Conservation (phyloP, 1,140 invertebrate genomes). For the Halictus rubicundus region DNA sequence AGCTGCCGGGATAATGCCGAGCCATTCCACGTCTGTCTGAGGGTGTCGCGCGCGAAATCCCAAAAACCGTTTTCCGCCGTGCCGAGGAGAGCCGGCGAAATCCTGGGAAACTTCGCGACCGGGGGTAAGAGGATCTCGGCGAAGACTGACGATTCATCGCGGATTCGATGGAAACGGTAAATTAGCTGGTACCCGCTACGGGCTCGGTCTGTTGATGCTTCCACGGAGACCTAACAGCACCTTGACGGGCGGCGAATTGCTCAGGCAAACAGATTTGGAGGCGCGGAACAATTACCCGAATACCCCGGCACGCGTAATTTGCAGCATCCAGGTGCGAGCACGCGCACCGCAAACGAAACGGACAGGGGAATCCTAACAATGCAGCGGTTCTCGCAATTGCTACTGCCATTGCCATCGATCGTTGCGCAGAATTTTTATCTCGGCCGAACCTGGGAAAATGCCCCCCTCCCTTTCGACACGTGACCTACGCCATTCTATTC, state of each 20-base stretch:
- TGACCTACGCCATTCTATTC: too few species aligned
- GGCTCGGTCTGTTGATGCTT: conserved; percentile 6
- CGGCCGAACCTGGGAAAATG: too few species aligned
- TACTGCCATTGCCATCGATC: too few species aligned
- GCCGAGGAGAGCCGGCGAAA: neutral
- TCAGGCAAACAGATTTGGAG: neutral
- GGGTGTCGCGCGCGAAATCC: neutral
- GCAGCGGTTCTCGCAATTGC: too few species aligned
- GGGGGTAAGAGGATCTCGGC: neutral
- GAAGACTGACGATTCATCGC: neutral
- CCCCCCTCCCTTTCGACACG: too few species aligned
- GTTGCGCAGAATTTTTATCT: too few species aligned
- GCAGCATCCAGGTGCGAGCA: neutral
- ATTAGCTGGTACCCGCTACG: conserved; percentile 6
- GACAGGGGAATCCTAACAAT: neutral
- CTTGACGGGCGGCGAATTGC: conserved; percentile 13
- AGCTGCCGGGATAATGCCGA: neutral
- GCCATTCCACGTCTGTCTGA: neutral
- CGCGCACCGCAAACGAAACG: neutral
- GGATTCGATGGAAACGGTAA: conserved; percentile 24
- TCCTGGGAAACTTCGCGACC: too few species aligned
- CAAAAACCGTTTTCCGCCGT: neutral
- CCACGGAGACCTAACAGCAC: neutral
- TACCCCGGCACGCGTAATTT: neutral
- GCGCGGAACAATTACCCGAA: neutral